Base-by-base conservation (phyloP, 1,140 invertebrate genomes). In the Monochamus saltuarius region DNA sequence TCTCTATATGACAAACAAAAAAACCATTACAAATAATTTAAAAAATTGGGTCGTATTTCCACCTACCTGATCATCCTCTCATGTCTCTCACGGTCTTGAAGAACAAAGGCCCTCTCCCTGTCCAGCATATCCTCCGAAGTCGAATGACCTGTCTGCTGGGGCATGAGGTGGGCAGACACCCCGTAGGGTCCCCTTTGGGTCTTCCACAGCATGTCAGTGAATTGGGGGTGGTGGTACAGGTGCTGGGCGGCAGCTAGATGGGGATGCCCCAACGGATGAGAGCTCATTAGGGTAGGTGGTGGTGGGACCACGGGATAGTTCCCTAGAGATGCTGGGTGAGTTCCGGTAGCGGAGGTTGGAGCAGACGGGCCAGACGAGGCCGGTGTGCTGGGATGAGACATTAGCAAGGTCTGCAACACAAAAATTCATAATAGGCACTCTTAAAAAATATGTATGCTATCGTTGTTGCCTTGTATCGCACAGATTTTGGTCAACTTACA, bases 111-210 rank as follows among this genome's bases (percentile, higher is more conserved):
- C 61, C 71, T 63, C 77, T 88, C 85, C 73, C 82, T 81, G 70
- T 87, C 85, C 66, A 85, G 74, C 19, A 56, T 45, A 16, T 56
- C 53, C 69, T 87, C 85, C 72, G 86, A 87, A 76, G 63, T 57
- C 22, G 52, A 57, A 16, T 63, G 59, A 11, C 37, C 61, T 62
- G 76, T 67, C 56, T 77, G 74, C 65, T 66, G 52, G 35, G 78
- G 39, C 49, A 61, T 51, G 3, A 70, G 56, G 68, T 81, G 81
- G 17, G 77, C 59, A 8, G 69, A 75, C 73, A 78, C 77, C 37
- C 77, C 72, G 61, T 78, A 69, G 56, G 75, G 77, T 65, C 66
- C 57, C 74, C 77, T 56, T 52, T 72, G 78, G 74, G 19, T 29
- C 39, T 77, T 74, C 73, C 73, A 75, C 29, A 73, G 52, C 49